Conservation (phyloP, 2,888 invertebrate genomes). For the Abrostola triplasia region DNA sequence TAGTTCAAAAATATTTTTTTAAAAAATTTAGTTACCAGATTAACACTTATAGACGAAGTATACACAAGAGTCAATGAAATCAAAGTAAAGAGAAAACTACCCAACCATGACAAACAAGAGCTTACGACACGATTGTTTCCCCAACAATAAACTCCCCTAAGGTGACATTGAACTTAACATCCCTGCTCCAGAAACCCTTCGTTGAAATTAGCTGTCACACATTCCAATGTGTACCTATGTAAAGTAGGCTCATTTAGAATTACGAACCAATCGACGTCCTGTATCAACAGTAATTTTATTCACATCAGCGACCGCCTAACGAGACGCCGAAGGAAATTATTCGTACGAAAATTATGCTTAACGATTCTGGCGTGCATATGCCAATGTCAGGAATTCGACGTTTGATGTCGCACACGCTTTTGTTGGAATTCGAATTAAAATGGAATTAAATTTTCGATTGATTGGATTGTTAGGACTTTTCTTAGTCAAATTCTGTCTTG, state of each 20-base stretch:
- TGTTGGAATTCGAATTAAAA: constrained; percentile 43
- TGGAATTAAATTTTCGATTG: constrained; percentile 6
- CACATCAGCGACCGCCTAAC: constrained; percentile 58
- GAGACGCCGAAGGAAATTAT: constrained; percentile 55
- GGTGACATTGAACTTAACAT: constrained; percentile 31
- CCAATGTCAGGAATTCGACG: constrained; percentile 25
- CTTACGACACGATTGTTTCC: background rate
- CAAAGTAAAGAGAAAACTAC: background rate
- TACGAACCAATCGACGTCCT: constrained; percentile 53
- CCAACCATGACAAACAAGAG: background rate
- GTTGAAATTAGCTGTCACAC: constrained; percentile 40
- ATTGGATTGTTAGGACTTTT: constrained; percentile 16
- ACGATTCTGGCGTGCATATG: constrained; percentile 39
- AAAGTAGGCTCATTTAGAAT: constrained; percentile 50
- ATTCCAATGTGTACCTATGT: constrained; percentile 48
- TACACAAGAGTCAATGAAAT: background rate
- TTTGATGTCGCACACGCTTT: constrained; percentile 37
- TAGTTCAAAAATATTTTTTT: too few relatives aligned
- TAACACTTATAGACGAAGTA: too few relatives aligned
- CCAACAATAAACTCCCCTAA: constrained; percentile 9
- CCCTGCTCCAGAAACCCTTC: constrained; percentile 36
- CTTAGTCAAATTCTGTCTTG: background rate
- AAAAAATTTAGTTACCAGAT: too few relatives aligned
- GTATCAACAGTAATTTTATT: constrained; percentile 63
- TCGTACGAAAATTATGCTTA: constrained; percentile 40